A percentile compares a stretch with the other conserved stretches of the same genome.
Conservation (phyloP, 2,888 invertebrate genomes). For the Mamestra brassicae region DNA sequence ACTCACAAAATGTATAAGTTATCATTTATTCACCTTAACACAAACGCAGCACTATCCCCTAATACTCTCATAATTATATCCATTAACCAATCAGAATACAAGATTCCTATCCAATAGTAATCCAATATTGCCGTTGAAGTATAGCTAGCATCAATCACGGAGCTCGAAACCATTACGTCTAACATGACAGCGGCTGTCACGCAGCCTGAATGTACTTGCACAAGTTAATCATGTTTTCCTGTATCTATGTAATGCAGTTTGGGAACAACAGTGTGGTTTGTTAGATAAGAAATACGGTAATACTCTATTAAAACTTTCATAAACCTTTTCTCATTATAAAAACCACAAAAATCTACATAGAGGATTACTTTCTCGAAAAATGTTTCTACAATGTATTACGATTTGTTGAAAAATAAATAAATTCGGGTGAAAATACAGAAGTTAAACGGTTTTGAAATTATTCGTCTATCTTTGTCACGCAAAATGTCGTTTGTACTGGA, state of each 20-base stretch:
- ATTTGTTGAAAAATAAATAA: too few relatives aligned
- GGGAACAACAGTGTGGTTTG: neutral
- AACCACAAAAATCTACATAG: too few relatives aligned
- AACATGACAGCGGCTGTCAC: slow-evolving; percentile 57
- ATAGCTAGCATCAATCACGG: slow-evolving; percentile 45
- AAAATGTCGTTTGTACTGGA: too few relatives aligned
- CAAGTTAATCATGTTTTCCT: slow-evolving; percentile 27
- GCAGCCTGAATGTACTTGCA: neutral
- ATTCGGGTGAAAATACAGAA: too few relatives aligned
- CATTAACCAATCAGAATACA: slow-evolving; percentile 27
- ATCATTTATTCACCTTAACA: neutral
- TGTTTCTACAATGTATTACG: too few relatives aligned
- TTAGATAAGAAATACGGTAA: neutral
- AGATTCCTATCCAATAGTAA: slow-evolving; percentile 34
- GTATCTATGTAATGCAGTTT: neutral
- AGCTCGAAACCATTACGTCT: slow-evolving; percentile 42
- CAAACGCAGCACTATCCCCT: neutral
- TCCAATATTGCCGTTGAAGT: slow-evolving; percentile 39
- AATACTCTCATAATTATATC: slow-evolving; percentile 18
- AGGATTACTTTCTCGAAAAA: too few relatives aligned
- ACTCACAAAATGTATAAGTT: neutral
- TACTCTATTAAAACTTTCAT: too few relatives aligned
- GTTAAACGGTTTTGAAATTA: too few relatives aligned
- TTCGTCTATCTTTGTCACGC: too few relatives aligned
- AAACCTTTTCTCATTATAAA: too few relatives aligned